These are phyloP conservation scores for Tubiluchus corallicola DNA, from an alignment of 2,888 invertebrate genomes.

Conservation along the genomic window DNA sequence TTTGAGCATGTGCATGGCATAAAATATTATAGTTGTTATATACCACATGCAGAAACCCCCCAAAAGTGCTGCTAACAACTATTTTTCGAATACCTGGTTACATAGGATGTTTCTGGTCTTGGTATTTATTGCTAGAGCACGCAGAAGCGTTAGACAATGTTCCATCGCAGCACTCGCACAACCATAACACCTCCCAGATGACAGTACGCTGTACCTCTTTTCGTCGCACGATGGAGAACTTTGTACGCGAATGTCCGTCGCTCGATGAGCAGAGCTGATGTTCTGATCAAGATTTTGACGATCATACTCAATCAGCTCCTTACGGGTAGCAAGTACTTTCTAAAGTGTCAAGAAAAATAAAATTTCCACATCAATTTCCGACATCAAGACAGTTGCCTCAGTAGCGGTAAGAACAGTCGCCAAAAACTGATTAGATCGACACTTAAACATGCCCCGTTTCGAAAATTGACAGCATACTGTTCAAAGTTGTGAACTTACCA, in stretches of 20 bases:
- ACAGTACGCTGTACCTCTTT: slow-evolving; percentile 1
- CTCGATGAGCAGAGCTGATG: neutral
- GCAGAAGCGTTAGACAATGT: slow-evolving; percentile 72
- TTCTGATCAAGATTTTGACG: slow-evolving; percentile 31
- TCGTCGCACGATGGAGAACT: neutral
- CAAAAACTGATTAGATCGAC: too few relatives aligned
- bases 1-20: too few relatives aligned
- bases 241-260: neutral
- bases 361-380: too few relatives aligned
- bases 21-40: too few relatives aligned
- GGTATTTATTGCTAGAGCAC: slow-evolving; percentile 52
- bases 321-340: slow-evolving; percentile 71
- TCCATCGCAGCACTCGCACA: slow-evolving; percentile 68
- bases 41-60: neutral
- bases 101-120: slow-evolving; percentile 24
- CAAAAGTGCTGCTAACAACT: slow-evolving; percentile 19
- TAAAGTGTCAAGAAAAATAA: too few relatives aligned
- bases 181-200: slow-evolving; percentile 33
- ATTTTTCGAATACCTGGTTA: slow-evolving; percentile 20
- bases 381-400: too few relatives aligned
- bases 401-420: too few relatives aligned
- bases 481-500: too few relatives aligned
- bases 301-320: slow-evolving; percentile 78
- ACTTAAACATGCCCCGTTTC: too few relatives aligned
- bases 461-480: too few relatives aligned